Percentiles rank a stretch among this genome's conserved stretches.
Conservation (phyloP, 2,888 invertebrate genomes). For the Ecdyonurus torrentis region DNA sequence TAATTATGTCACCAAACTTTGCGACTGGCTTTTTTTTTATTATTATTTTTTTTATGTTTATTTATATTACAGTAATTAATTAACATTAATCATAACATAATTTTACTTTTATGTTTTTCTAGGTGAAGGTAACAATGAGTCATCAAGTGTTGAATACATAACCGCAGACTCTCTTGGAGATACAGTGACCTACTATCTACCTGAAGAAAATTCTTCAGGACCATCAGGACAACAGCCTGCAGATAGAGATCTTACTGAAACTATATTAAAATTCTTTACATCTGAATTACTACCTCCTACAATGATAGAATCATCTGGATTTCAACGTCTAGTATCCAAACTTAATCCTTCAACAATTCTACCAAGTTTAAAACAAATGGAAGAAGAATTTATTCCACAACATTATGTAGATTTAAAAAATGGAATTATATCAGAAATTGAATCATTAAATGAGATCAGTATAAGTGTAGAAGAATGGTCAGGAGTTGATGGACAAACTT, state of each 20-base stretch:
- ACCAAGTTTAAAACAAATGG: conserved; percentile 28
- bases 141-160: neutral
- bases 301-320: conserved; percentile 28
- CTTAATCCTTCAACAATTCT: conserved; percentile 29
- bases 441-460: conserved; percentile 23
- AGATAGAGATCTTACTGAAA: conserved; percentile 27
- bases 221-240: conserved; percentile 15
- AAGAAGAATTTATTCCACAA: conserved; percentile 30
- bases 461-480: conserved; percentile 30
- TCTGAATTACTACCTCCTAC: conserved; percentile 30
- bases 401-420: conserved; percentile 27
- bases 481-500: conserved; percentile 23
- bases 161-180: conserved; percentile 12
- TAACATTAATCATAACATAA: too few relatives aligned
- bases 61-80: too few relatives aligned
- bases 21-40: too few relatives aligned
- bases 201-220: conserved; percentile 21
- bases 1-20: too few relatives aligned
- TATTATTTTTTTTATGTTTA: too few relatives aligned
- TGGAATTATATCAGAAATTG: conserved; percentile 21
- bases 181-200: conserved; percentile 23
- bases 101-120: too few relatives aligned
- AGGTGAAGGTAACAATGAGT: neutral
- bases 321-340: conserved; percentile 29
- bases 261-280: conserved; percentile 29